A percentile compares a stretch with the other conserved stretches of the same genome.
phyloP scores from a whole-genome alignment of 2,888 invertebrate species.

The Brachypterus glaber region DNA sequence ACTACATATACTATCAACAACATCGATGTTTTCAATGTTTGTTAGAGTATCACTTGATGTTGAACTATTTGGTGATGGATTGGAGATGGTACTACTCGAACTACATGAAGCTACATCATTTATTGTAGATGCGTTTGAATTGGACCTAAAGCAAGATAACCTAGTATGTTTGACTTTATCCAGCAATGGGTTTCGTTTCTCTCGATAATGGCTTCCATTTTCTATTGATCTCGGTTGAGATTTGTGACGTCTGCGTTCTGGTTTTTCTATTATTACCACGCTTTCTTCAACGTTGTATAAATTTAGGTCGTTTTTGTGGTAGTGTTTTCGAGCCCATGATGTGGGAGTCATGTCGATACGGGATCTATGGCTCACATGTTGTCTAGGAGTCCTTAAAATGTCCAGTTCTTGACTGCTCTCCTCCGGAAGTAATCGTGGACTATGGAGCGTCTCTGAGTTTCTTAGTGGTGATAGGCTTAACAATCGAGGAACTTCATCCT shows the following conservation, averaged over 20 bases:
- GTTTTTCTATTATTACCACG: slow-evolving; percentile 50
- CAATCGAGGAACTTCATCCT: slow-evolving; percentile 58
- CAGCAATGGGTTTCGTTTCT: slow-evolving; percentile 59
- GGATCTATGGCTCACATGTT: slow-evolving; percentile 27
- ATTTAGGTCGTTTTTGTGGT: slow-evolving; percentile 55
- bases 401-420: slow-evolving; percentile 11
- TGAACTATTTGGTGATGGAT: slow-evolving; percentile 12
- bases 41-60: slow-evolving; percentile 12
- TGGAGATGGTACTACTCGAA: slow-evolving; percentile 10
- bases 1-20: slow-evolving; percentile 8
- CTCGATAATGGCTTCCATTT: slow-evolving; percentile 45
- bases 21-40: slow-evolving; percentile 8
- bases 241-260: slow-evolving; percentile 45
- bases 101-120: slow-evolving; percentile 33
- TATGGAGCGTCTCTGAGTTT: slow-evolving; percentile 41
- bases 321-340: slow-evolving; percentile 52
- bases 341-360: slow-evolving; percentile 52
- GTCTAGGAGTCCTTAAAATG: slow-evolving; percentile 22
- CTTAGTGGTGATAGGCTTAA: slow-evolving; percentile 56
- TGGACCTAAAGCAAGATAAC: slow-evolving; percentile 56
- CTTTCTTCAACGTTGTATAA: slow-evolving; percentile 58
- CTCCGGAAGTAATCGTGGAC: slow-evolving; percentile 18
- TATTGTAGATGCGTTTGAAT: slow-evolving; percentile 44
- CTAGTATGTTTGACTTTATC: slow-evolving; percentile 63
- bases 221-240: slow-evolving; percentile 40